phyloP scores from a whole-genome alignment of 2,797 vertebrate genomes.

The Megalops cyprinoides region DNA sequence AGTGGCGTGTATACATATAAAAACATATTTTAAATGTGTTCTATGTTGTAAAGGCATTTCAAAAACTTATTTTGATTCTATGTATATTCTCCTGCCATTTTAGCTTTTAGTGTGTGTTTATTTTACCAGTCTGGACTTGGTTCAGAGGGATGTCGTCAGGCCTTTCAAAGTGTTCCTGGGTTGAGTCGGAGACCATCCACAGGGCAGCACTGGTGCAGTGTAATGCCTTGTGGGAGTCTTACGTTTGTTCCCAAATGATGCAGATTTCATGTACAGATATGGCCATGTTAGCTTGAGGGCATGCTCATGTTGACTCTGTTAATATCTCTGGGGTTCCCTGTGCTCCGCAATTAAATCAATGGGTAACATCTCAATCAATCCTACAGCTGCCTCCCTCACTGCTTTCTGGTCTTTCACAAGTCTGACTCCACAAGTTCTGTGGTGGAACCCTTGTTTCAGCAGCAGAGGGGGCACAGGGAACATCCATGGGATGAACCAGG shows the following conservation, averaged over 20 bases:
- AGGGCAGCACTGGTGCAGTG: no score
- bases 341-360: no score
- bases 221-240: no score
- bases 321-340: no score
- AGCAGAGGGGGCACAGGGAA: not conserved
- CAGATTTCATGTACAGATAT: not conserved
- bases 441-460: not conserved
- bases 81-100: constrained; percentile 32
- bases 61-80: constrained; percentile 37
- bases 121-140: not conserved
- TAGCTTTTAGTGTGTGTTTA: no score
- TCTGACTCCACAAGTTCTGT: no score
- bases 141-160: not conserved
- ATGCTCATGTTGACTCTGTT: no score
- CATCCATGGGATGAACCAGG: not conserved
- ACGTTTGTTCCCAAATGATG: not conserved
- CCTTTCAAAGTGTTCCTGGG: no score
- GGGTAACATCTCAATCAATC: no score
- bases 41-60: constrained; percentile 58
- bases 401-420: no score
- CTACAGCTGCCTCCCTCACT: no score
- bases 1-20: constrained; percentile 46
- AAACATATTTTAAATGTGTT: constrained; percentile 53
- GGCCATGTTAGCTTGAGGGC: not conserved
- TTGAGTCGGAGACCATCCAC: no score